phyloP scores from a whole-genome alignment of 2,888 invertebrate species.

The Ctena decussata region DNA sequence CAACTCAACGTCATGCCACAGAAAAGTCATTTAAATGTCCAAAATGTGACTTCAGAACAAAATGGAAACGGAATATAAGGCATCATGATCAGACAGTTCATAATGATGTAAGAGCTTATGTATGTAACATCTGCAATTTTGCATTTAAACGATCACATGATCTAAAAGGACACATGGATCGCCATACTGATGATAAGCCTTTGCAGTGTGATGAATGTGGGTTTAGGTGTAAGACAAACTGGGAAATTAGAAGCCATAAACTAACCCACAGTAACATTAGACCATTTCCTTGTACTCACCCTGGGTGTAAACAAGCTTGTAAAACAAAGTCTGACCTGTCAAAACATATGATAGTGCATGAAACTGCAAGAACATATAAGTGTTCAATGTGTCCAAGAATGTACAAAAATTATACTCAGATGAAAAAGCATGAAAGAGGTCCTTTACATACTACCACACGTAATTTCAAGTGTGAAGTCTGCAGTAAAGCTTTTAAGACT shows the following conservation, averaged over 20 bases:
- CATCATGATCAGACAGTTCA: constrained; percentile 68
- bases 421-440: constrained; percentile 67
- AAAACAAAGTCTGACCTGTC: constrained; percentile 77
- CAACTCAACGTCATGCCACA: constrained; percentile 64
- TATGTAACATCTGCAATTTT: constrained; percentile 70
- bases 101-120: constrained; percentile 61
- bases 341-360: constrained; percentile 76
- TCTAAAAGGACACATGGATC: constrained; percentile 71
- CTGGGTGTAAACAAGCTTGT: constrained; percentile 69
- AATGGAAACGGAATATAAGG: constrained; percentile 70
- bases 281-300: constrained; percentile 70
- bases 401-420: constrained; percentile 53
- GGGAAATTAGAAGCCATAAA: constrained; percentile 75
- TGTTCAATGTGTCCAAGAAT: constrained; percentile 72
- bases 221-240: constrained; percentile 77
- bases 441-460: constrained; percentile 59
- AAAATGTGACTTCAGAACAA: constrained; percentile 73
- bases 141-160: constrained; percentile 69
- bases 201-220: constrained; percentile 73
- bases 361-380: constrained; percentile 54
- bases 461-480: constrained; percentile 73
- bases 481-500: constrained; percentile 71
- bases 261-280: constrained; percentile 71
- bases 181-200: constrained; percentile 75
- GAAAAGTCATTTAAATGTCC: constrained; percentile 70